Base-by-base conservation (phyloP, 2,797 vertebrate species). In the Karalla daura region DNA sequence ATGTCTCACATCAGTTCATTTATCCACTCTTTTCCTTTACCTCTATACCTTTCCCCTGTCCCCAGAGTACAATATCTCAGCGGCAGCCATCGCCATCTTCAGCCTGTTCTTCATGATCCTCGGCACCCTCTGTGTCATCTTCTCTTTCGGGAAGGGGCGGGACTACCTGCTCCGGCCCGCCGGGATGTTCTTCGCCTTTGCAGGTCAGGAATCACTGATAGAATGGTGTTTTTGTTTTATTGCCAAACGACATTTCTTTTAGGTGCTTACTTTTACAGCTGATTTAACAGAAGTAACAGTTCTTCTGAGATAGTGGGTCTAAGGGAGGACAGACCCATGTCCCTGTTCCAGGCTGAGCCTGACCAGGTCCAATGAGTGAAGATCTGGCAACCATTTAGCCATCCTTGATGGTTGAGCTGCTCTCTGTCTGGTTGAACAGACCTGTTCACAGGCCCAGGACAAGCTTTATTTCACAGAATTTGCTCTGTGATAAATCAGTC, bases 31-130 rank as follows among this genome's bases (percentile, higher is more conserved):
- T 17, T 17, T 28, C 8, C 8, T 0, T 35, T 24, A 7, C 36
- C 44, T 44, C 25, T 7, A 67, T 2, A 20, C 35, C 25, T 36
- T 28, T 35, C 25, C 33, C 23, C 5, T 55, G 18, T 28, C 7
- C 23, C 7, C 62, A 98, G 97, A 98, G 76, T 99, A 97, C 91
- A 98, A 96, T 80, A 97, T 99, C 88, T 98, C 97, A 0, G 97
- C 97, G 0, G 97, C 96, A 2, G 96, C 97, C 86, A 98, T 99
- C 6, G 92, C 95, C 85, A 93, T 98, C 90, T 96, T 98, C 92
- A 96, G 96, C 7, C 87, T 98, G 0, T 94, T 92, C 80, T 97
- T 98, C 60, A 88, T 94, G 59, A 93, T 95, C 80, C 84, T 96
- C 18, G 97, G 96, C 4, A 94, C 93, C 0, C 56, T 96, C 73